A percentile compares a stretch with the other conserved stretches of the same genome.
Evolutionary conservation across 1,140 invertebrate genomes (phyloP).

Genomic region (Drosophila kurseongensis): DNA sequence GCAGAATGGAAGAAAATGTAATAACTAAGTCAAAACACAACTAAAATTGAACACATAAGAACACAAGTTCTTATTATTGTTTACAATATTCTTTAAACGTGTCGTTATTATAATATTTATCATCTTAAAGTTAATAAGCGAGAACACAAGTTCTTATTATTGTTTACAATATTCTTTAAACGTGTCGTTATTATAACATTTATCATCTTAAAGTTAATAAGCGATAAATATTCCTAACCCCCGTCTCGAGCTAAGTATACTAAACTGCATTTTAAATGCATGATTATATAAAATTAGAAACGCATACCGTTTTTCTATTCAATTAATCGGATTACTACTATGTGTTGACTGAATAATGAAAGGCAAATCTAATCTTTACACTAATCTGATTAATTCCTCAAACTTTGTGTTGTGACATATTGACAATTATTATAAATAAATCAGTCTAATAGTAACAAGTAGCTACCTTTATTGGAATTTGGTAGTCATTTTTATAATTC

Average conservation of each 20-base stretch:
- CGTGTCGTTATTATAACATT: background rate
- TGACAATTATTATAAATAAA: too few relatives aligned
- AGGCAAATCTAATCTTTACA: background rate
- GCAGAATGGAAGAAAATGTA: background rate
- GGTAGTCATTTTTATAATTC: too few relatives aligned
- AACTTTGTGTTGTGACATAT: too few relatives aligned
- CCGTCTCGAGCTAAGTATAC: background rate
- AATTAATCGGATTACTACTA: slow-evolving; percentile 1
- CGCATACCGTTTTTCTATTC: too few relatives aligned
- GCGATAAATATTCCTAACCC: background rate
- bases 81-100: too few relatives aligned
- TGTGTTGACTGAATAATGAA: background rate
- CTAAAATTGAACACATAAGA: background rate
- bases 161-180: too few relatives aligned
- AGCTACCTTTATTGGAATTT: too few relatives aligned
- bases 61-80: too few relatives aligned
- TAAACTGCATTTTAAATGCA: too few relatives aligned
- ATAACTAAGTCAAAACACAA: background rate
- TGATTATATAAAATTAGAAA: too few relatives aligned
- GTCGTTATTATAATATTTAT: background rate
- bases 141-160: too few relatives aligned
- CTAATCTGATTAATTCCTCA: background rate
- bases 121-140: background rate
- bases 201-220: background rate
- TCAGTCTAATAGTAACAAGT: too few relatives aligned